These are phyloP conservation scores for Trinorchestia longiramus DNA, from an alignment of 1,140 invertebrate species.

Conservation along the genomic window DNA sequence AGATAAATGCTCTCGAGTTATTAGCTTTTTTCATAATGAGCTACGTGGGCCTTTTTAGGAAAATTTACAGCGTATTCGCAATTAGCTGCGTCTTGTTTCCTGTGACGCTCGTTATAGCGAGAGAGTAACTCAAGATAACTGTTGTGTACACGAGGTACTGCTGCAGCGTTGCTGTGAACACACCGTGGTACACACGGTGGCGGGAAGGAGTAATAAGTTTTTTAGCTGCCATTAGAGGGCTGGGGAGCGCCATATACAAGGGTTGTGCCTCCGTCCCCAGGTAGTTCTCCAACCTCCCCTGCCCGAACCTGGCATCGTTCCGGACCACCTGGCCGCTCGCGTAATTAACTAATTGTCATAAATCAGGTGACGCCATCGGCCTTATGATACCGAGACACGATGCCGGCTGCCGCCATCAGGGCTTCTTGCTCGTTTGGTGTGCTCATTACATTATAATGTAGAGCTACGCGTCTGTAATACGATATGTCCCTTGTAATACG, in stretches of 20 bases:
- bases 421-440: background rate
- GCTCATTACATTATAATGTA: background rate
- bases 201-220: constrained; percentile 7
- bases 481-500: background rate
- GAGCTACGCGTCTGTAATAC: background rate
- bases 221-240: background rate
- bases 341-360: constrained; percentile 46
- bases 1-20: too few relatives aligned
- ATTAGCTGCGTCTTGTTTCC: background rate
- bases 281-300: background rate
- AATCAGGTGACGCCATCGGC: constrained; percentile 37
- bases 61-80: too few relatives aligned
- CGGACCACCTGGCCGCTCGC: constrained; percentile 21
- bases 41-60: too few relatives aligned
- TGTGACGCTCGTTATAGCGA: too few relatives aligned
- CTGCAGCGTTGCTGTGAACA: background rate
- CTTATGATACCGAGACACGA: constrained; percentile 26
- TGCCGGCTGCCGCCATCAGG: background rate
- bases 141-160: background rate
- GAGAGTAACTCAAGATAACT: background rate
- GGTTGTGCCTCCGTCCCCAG: background rate
- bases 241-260: background rate
- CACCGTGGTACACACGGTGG: background rate
- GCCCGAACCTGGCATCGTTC: background rate
- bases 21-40: too few relatives aligned